Evolutionary conservation across 2,888 invertebrate species (phyloP), one percentile per base, ranked within the genome.

Genomic region (Heliconius cydno): DNA sequence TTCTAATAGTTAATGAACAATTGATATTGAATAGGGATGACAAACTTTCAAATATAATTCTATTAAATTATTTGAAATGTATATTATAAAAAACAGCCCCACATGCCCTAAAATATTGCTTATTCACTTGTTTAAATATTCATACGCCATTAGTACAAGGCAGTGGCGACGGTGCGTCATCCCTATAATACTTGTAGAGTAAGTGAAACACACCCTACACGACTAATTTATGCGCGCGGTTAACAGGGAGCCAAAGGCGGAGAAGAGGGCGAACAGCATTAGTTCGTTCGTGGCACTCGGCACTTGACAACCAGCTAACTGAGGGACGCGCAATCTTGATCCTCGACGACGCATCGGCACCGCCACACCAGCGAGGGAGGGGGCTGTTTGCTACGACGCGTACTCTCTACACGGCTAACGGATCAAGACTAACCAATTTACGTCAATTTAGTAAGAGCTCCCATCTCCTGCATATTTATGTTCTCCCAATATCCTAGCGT

Each of bases 261-360:
- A 97, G 97, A 97, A 97, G 97, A 97, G 97, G 96, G 96, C 96
- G 97, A 97, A 97, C 97, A 97, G 96, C 96, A 97, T 97, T 97
- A 97, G 96, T 94, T 97, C 97, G 94, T 97, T 96, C 95, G 96
- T 97, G 95, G 96, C 96, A 92, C 97, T 96, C 93, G 96, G 96
- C 95, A 96, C 96, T 96, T 96, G 96, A 96, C 96, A 96, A 95
- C 95, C 96, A 94, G 95, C 95, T 89, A 92, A 96, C 92, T 95
- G 94, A 95, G 94, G 93, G 90, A 90, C 90, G 92, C 91, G 88
- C 90, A 87, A 89, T 92, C 92, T 92, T 89, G 94, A 92, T 92
- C 94, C 94, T 90, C 89, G 88, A 88, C 88, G 88, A 87, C 90
- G 90, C 92, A 89, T 90, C 90, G 91, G 90, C 86, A 86, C 89